Conservation (phyloP, 2,113 vertebrate genomes). For the Lonchura striata region DNA sequence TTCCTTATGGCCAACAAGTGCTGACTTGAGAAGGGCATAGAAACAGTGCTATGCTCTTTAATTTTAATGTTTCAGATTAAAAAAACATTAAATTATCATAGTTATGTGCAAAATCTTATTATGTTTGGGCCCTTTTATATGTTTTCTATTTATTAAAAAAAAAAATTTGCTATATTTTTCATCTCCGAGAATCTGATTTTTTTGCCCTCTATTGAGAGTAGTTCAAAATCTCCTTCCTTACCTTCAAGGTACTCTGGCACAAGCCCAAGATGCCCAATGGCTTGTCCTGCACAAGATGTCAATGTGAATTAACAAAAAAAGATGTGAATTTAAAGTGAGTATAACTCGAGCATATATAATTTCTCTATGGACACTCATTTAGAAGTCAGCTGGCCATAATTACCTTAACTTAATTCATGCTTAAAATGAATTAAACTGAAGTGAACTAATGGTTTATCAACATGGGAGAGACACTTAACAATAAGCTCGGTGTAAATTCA, state of each 20-base stretch:
- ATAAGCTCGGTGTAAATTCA: not conserved
- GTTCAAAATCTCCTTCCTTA: not conserved
- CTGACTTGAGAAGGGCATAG: not conserved
- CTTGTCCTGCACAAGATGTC: not conserved
- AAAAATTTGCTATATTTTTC: not conserved
- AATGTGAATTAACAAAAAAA: slow-evolving; percentile 16
- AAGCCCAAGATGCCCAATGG: not conserved
- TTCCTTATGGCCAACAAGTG: not conserved
- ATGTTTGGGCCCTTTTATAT: not conserved
- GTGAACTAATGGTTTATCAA: slow-evolving; percentile 15
- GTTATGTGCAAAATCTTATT: not conserved
- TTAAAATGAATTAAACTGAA: slow-evolving; percentile 36
- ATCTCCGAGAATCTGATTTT: not conserved
- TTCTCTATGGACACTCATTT: slow-evolving; percentile 28
- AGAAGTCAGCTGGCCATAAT: slow-evolving; percentile 22
- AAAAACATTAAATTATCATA: not conserved
- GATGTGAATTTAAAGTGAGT: slow-evolving; percentile 13
- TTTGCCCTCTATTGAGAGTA: not conserved
- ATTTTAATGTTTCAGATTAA: not conserved
- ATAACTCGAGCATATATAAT: not conserved
- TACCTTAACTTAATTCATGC: slow-evolving; percentile 12
- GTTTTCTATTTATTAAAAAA: not conserved
- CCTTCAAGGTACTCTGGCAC: not conserved
- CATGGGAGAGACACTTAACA: not conserved
- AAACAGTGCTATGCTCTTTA: not conserved